Percentiles rank a stretch among this genome's conserved stretches.
phyloP scores from a whole-genome alignment of 2,797 vertebrate species.

The Scolopax bukidnonensis region DNA sequence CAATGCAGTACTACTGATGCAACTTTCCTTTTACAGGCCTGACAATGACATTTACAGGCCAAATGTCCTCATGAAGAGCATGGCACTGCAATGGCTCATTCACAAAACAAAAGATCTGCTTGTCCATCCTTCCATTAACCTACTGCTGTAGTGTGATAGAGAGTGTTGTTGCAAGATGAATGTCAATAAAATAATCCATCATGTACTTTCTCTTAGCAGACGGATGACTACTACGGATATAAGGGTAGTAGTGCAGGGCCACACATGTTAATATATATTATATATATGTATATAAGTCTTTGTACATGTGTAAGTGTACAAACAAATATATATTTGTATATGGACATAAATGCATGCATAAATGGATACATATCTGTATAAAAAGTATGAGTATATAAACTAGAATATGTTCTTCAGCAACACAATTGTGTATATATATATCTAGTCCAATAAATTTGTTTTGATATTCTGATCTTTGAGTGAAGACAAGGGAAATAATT shows the following conservation, averaged over 20 bases:
- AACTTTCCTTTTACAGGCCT: not conserved
- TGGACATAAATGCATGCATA: not conserved
- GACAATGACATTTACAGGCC: not conserved
- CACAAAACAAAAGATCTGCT: not conserved
- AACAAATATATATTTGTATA: not conserved
- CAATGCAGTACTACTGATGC: not conserved
- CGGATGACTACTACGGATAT: not conserved
- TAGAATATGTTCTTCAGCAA: not conserved
- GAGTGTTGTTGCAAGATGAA: not conserved
- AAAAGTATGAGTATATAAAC: not conserved
- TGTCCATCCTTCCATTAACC: not conserved
- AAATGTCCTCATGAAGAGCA: not conserved
- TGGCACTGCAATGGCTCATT: not conserved
- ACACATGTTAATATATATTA: fast-evolving
- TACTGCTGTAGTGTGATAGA: not conserved
- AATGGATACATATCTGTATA: not conserved
- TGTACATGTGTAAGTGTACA: not conserved
- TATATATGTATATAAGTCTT: not conserved
- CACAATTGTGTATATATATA: not conserved
- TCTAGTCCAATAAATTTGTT: not conserved
- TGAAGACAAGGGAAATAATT: not conserved
- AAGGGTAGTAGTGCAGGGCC: not conserved
- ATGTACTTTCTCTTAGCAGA: not conserved
- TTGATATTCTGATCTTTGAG: not conserved
- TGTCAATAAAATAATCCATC: not conserved